Evolutionary conservation across 2,797 vertebrate genomes (phyloP).

Genomic region (Melanitta fusca): DNA sequence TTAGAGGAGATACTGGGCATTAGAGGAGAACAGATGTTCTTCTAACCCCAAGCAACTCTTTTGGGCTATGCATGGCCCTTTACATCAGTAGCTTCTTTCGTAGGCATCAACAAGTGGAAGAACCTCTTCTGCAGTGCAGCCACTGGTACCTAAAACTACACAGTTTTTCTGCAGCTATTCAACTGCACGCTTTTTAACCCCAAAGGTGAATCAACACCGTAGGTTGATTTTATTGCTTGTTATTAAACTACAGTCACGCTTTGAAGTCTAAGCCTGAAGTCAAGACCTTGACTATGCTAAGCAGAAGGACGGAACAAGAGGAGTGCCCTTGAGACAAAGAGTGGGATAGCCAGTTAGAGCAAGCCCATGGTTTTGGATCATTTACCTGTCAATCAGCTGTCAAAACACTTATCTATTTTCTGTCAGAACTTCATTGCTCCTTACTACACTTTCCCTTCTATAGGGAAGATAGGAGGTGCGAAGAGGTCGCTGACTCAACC

Average conservation of each 20-base stretch:
- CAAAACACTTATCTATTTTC: background rate
- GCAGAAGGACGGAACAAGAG: background rate
- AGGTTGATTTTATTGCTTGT: background rate
- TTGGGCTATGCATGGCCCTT: accelerated
- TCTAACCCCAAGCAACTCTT: background rate
- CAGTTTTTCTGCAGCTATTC: background rate
- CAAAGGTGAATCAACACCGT: background rate
- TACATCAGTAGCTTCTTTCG: background rate
- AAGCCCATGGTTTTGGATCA: background rate
- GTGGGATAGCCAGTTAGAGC: background rate
- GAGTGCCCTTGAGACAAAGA: background rate
- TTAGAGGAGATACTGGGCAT: too few species aligned
- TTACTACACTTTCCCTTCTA: background rate
- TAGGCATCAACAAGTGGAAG: background rate
- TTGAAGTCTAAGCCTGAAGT: background rate
- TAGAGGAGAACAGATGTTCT: too few species aligned
- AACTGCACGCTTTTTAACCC: background rate
- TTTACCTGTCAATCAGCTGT: background rate
- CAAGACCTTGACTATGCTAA: background rate
- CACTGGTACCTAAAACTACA: background rate
- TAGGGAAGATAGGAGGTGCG: background rate
- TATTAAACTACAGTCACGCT: background rate
- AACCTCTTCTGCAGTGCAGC: background rate
- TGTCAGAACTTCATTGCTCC: background rate
- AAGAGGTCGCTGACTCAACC: background rate